A percentile compares a stretch with the other conserved stretches of the same genome.
Evolutionary conservation across 2,113 vertebrate genomes (phyloP).

Genomic region (Epinephelus fuscoguttatus): DNA sequence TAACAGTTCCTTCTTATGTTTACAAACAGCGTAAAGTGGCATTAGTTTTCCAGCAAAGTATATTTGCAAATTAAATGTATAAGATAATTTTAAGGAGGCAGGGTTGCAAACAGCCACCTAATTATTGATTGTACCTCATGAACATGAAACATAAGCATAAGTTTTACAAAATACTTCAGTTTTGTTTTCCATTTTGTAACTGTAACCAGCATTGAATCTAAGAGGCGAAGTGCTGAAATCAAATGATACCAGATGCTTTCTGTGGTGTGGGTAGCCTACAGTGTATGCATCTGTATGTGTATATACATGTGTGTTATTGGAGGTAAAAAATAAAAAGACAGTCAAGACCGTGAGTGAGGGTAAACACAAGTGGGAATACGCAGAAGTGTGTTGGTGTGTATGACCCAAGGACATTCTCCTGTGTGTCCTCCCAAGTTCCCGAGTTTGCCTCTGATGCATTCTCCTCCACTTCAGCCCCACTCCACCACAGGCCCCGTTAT

Average conservation of each 20-base stretch:
- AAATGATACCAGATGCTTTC: conserved; percentile 50
- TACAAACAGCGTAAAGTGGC: no score
- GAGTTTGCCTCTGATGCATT: conserved; percentile 43
- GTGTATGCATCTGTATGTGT: conserved; percentile 24
- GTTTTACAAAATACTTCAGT: conserved; percentile 5
- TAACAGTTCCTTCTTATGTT: not conserved
- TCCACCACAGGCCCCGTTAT: conserved; percentile 47
- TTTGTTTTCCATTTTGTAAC: not conserved
- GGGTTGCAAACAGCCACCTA: not conserved
- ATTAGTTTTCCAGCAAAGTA: no score
- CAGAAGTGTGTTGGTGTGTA: conserved; percentile 59
- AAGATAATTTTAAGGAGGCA: not conserved
- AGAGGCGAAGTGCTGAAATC: conserved; percentile 11
- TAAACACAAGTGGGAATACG: conserved; percentile 53
- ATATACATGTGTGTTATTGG: conserved; percentile 34
- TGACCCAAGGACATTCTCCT: conserved; percentile 64
- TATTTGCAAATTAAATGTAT: no score
- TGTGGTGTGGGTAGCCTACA: not conserved
- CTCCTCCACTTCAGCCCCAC: conserved; percentile 18
- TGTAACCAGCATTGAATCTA: not conserved
- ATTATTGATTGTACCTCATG: not conserved
- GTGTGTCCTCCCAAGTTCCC: conserved; percentile 48
- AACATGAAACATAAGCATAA: not conserved
- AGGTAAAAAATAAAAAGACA: conserved; percentile 14
- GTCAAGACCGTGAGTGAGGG: conserved; percentile 4